A percentile compares a stretch with the other conserved stretches of the same genome.
Evolutionary conservation across 2,113 vertebrate species (phyloP).

Genomic region (Aptenodytes forsteri): DNA sequence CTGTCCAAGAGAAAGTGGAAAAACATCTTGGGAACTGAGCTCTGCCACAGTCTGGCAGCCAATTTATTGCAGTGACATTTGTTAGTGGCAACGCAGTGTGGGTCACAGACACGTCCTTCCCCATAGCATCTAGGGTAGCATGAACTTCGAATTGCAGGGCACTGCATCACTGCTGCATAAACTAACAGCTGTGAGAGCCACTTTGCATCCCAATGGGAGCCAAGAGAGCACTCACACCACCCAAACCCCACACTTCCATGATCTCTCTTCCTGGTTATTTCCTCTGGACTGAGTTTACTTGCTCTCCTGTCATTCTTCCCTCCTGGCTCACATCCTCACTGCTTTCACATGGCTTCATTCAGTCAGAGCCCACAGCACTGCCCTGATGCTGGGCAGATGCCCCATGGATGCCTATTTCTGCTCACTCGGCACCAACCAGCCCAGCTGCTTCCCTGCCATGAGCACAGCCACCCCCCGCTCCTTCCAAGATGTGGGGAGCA

Average conservation of each 20-base stretch:
- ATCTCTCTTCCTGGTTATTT: not conserved
- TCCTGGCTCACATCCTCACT: not conserved
- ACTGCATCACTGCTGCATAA: not conserved
- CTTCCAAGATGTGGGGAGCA: fast-evolving
- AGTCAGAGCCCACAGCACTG: not conserved
- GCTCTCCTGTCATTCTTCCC: not conserved
- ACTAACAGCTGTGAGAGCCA: not conserved
- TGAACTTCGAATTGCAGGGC: not conserved
- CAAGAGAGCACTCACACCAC: fast-evolving
- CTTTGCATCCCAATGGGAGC: not conserved
- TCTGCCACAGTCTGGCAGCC: not conserved
- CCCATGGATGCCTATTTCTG: not conserved
- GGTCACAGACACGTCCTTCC: not conserved
- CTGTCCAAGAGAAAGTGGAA: not conserved
- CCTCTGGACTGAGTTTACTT: not conserved
- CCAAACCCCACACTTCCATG: fast-evolving
- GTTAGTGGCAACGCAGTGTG: not conserved
- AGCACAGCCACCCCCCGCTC: fast-evolving
- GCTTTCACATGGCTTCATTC: not conserved
- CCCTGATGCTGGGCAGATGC: not conserved
- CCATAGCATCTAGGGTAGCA: not conserved
- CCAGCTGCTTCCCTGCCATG: not conserved
- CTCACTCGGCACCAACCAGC: not conserved
- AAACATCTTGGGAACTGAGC: not conserved
- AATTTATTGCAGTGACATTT: not conserved